Evolutionary conservation across 1,140 invertebrate genomes (phyloP), one percentile per base, ranked within the genome.

Genomic region (Chionoecetes opilio): DNA sequence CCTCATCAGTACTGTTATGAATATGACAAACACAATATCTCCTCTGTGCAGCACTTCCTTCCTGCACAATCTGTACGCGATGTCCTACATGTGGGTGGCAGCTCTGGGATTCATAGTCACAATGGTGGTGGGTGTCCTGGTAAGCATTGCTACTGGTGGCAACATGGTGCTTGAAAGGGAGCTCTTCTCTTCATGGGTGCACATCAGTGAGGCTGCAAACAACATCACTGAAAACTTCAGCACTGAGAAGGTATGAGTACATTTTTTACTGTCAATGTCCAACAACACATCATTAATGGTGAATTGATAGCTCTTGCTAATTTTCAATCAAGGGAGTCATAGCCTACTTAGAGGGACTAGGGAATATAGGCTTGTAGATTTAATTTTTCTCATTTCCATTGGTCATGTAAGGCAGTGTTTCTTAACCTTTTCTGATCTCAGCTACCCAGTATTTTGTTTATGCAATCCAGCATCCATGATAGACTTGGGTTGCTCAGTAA

Each of bases 1-100:
- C 46, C 21, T 53, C 11, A 1, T 3, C 21, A 14, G 46, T 53
- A 14, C 46, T 14, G 2, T 17, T 53, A 11, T 53, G 46, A 53
- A 14, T 53, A 3, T 53, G 46, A 53, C 46, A 53, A 3, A 17
- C 8, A n/a, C 37, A 34, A n/a, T 63, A 86, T 31, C 37, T 93
- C 53, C 53, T 31, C 37, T 93, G 37, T 38, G n/a, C 93, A 94
- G 94, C 41, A 95, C 53, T 9, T n/a, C 89, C 26, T 85, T 90
- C 82, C 90, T 96, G 6, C 94, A 95, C 9, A 91, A 98, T 96
- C 96, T 98, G 21, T 98, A 98, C 96, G 97, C 98, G 94, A 97
- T 99, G 21, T 99, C 99, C 0, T 99, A 99, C 96, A 98, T 99
- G 97, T 99, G 99, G 98, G 98, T 98, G 96, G 97, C 98, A 6